These are phyloP conservation scores for Picathartes gymnocephalus DNA, from an alignment of 2,113 vertebrate species.

Conservation along the genomic window DNA sequence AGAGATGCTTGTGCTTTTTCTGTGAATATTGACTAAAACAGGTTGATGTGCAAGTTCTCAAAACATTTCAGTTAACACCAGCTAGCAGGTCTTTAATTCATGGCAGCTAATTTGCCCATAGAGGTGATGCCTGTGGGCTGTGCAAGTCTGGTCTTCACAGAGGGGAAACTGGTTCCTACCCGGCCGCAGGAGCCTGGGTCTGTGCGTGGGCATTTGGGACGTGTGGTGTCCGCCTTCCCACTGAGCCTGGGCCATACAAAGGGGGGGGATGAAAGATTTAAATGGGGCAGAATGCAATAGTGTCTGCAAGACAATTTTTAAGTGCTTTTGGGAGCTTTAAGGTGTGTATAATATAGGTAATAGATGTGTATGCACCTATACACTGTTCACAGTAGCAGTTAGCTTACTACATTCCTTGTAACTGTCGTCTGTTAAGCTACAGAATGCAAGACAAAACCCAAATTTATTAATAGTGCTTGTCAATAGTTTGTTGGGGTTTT, in stretches of 20 bases:
- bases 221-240: accelerated
- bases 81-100: background rate
- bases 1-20: background rate
- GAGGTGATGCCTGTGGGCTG: background rate
- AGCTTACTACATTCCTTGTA: background rate
- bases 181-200: background rate
- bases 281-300: background rate
- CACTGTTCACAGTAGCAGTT: background rate
- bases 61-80: background rate
- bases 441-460: background rate
- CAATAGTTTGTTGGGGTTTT: background rate
- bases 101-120: background rate
- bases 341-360: background rate
- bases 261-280: background rate
- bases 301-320: background rate
- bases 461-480: background rate
- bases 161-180: background rate
- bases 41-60: background rate
- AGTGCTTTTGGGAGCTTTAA: background rate
- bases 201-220: accelerated
- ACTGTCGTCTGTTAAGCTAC: background rate
- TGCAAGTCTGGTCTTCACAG: accelerated
- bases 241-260: background rate
- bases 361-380: background rate
- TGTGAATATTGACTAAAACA: slow-evolving; percentile 27